These are phyloP conservation scores for Orchesella cincta DNA, from an alignment of 1,140 invertebrate genomes.

Conservation along the genomic window DNA sequence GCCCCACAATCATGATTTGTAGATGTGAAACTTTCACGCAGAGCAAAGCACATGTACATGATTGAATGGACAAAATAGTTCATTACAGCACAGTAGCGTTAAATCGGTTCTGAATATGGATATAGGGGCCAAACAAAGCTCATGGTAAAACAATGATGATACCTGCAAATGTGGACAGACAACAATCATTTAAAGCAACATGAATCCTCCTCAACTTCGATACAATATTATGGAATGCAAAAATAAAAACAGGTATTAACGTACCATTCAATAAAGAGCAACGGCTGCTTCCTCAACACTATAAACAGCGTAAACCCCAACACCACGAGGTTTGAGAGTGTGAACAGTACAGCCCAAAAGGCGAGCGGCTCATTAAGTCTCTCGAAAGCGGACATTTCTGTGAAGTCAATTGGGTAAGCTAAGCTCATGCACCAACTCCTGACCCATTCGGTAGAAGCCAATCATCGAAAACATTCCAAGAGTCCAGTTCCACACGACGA, in stretches of 20 bases:
- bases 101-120: too few species aligned
- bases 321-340: not conserved
- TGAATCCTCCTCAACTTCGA: too few species aligned
- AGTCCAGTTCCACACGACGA: constrained; percentile 88
- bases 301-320: constrained; percentile 6
- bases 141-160: not conserved
- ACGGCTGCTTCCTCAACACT: constrained; percentile 2
- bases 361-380: constrained; percentile 42
- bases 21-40: too few species aligned
- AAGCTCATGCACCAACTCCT: constrained; percentile 82
- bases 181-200: too few species aligned
- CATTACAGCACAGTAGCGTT: too few species aligned
- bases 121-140: not conserved
- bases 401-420: constrained; percentile 81
- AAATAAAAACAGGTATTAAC: too few species aligned
- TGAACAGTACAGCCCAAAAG: not conserved
- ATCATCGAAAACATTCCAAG: constrained; percentile 93
- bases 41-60: too few species aligned
- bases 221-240: too few species aligned
- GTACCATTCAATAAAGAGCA: not conserved
- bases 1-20: too few species aligned
- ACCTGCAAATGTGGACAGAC: too few species aligned
- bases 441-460: constrained; percentile 79
- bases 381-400: constrained; percentile 88
- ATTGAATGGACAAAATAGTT: too few species aligned